These are phyloP conservation scores for Thalpophila matura DNA, from an alignment of 2,888 invertebrate genomes.

Conservation along the genomic window DNA sequence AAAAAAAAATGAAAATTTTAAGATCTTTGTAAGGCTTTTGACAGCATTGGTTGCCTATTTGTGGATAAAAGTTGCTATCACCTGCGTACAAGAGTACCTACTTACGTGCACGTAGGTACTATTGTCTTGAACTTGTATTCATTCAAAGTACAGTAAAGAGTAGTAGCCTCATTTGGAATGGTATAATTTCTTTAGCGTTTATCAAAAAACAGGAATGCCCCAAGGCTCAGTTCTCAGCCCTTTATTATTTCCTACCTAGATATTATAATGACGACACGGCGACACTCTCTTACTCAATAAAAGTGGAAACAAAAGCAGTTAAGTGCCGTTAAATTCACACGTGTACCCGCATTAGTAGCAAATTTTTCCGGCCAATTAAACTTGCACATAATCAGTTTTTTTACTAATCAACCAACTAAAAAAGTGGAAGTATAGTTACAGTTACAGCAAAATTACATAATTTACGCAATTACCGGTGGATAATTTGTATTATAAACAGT, in stretches of 20 bases:
- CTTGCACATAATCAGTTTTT: conserved; percentile 27
- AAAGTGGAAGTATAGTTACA: conserved; percentile 55
- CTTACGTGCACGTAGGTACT: too few relatives aligned
- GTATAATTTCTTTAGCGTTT: too few relatives aligned
- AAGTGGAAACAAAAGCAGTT: conserved; percentile 25
- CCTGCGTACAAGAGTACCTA: neutral
- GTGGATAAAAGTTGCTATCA: neutral
- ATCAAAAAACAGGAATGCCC: neutral
- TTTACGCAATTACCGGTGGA: conserved; percentile 65
- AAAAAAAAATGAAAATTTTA: too few relatives aligned
- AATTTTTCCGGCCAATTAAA: conserved; percentile 55
- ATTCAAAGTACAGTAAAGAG: neutral
- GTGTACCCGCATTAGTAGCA: conserved; percentile 23
- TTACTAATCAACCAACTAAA: conserved; percentile 34
- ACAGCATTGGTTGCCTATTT: neutral
- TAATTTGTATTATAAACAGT: conserved; percentile 58
- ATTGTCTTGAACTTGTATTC: neutral
- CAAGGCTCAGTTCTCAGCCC: neutral
- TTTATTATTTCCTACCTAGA: neutral
- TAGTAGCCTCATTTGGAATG: too few relatives aligned
- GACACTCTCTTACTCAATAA: conserved; percentile 12
- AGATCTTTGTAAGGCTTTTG: neutral
- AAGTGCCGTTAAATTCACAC: conserved; percentile 40
- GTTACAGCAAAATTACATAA: conserved; percentile 67
- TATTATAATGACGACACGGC: neutral